Base-by-base conservation (phyloP, 2,888 invertebrate species). In the Eupithecia abbreviata region DNA sequence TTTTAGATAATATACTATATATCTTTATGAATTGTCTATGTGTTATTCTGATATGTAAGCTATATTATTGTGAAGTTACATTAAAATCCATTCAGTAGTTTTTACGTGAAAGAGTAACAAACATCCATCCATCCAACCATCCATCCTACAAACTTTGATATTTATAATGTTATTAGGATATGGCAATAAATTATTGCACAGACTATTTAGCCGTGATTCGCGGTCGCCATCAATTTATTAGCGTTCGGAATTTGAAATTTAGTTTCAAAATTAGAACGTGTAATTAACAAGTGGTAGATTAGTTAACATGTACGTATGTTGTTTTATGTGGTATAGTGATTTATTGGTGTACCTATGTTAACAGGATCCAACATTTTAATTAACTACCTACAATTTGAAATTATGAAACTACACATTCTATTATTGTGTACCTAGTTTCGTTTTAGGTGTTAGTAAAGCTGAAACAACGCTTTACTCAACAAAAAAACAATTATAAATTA, bases 141-240 rank as follows among this genome's bases (percentile, higher is more conserved):
- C 30, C 30, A 30, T 30, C 30, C 30, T 30, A 30, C 30, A 30
- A 30, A 30, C 30, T 30, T 30, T 30, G 30, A 30, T 30, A 30
- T 30, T 30, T 30, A 30, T 30, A 30, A 30, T 30, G 1, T 30
- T 30, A 30, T 30, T 30, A 30, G 30, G 30, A 68, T 10, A 45
- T 30, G 45, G 15, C 47, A n/a, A 47, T 69, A 69, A 69, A 43
- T 74, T 45, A 69, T 73, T 41, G 41, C 58, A 45, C 18, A 45
- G 62, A 71, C 62, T 75, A 75, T 71, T 73, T 49, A 75, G 70
- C 67, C 65, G 69, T 77, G 72, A 79, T 71, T 76, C 72, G 82
- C 73, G 82, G 80, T 77, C 76, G 76, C 78, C 75, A 77, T 76
- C 77, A 81, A 80, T 79, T 77, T 80, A 78, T 80, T 79, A 81